These are phyloP conservation scores for Anthopleura xanthogrammica DNA, from an alignment of 92 coral and sea anemone genomes.

Conservation along the genomic window DNA sequence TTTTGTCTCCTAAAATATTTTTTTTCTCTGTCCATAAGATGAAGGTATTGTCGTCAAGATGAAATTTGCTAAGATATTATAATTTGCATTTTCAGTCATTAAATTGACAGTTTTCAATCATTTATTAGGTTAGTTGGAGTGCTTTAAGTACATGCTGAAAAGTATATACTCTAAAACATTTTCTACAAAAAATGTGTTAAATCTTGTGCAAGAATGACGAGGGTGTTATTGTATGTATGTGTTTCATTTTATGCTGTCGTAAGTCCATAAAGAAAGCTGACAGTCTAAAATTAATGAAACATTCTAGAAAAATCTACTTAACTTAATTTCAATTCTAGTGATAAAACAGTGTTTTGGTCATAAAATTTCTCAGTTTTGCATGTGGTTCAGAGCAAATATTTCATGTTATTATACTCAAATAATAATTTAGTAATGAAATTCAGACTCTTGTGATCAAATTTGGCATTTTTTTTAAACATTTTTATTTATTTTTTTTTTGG, in stretches of 20 bases:
- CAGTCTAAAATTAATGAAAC: neutral
- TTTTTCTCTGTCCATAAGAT: too few relatives aligned
- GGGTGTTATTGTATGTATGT: neutral
- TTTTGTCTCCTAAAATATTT: too few relatives aligned
- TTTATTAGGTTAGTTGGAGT: constrained; percentile 7
- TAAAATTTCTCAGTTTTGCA: neutral
- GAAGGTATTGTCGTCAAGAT: neutral
- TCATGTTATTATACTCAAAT: too few relatives aligned
- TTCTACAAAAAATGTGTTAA: neutral
- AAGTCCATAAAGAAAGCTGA: neutral
- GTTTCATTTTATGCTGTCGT: neutral
- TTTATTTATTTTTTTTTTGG: too few relatives aligned
- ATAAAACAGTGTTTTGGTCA: neutral
- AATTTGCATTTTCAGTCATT: neutral
- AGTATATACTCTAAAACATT: neutral
- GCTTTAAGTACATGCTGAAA: neutral
- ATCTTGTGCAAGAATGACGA: neutral
- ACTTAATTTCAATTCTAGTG: neutral
- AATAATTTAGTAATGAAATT: too few relatives aligned
- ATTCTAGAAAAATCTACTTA: neutral
- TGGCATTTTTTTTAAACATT: too few relatives aligned
- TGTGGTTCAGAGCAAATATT: too few relatives aligned
- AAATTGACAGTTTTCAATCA: constrained; percentile 9
- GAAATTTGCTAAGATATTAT: neutral
- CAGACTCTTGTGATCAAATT: too few relatives aligned